Percentiles rank a stretch among this genome's conserved stretches.
Evolutionary conservation across 2,797 vertebrate species (phyloP).

Genomic region (Squalus acanthias): DNA sequence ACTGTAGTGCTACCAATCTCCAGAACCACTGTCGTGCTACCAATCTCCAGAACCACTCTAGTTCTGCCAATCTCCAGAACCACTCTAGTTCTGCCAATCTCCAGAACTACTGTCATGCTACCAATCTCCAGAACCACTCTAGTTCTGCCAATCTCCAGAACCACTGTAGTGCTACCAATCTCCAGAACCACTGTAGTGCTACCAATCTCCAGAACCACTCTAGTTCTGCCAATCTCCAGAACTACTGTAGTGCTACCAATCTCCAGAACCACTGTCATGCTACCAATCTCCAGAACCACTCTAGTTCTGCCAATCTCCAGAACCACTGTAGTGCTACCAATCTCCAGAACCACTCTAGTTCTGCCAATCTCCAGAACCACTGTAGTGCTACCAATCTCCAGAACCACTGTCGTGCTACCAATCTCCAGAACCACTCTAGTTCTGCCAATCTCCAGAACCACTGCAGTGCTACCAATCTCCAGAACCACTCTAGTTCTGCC

Average conservation of each 20-base stretch:
- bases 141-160: not conserved
- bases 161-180: not conserved
- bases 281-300: too few relatives aligned
- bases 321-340: not conserved
- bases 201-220: not conserved
- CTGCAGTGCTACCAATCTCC: too few relatives aligned
- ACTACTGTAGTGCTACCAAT: too few relatives aligned
- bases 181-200: not conserved
- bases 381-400: not conserved
- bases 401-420: too few relatives aligned
- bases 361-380: not conserved
- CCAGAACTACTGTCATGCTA: not conserved
- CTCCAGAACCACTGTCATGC: too few relatives aligned
- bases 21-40: not conserved
- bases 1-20: too few relatives aligned
- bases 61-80: not conserved
- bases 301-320: not conserved
- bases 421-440: too few relatives aligned
- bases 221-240: too few relatives aligned
- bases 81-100: not conserved
- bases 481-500: too few relatives aligned
- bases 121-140: not conserved
- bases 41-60: not conserved
- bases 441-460: not conserved
- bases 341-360: not conserved